A percentile compares a stretch with the other conserved stretches of the same genome.
These are phyloP conservation scores for Galaxea fascicularis DNA, from an alignment of 92 coral and sea anemone genomes.

Conservation along the genomic window DNA sequence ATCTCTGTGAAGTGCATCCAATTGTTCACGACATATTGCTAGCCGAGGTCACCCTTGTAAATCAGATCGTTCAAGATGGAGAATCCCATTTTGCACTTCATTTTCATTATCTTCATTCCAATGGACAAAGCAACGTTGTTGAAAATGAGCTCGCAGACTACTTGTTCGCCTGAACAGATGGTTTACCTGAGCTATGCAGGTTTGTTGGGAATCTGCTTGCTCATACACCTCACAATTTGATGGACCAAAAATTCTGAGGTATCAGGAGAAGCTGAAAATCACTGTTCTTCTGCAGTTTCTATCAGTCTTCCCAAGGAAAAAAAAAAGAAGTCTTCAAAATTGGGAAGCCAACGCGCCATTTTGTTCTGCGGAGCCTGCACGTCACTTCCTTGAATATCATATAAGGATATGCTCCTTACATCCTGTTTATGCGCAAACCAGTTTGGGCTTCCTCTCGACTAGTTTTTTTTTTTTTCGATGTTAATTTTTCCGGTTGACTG, in stretches of 20 bases:
- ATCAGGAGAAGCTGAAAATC: constrained; percentile 35
- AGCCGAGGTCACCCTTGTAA: constrained; percentile 41
- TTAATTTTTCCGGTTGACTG: too few species aligned
- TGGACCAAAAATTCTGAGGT: constrained; percentile 61
- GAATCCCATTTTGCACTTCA: constrained; percentile 41
- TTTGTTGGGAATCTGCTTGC: constrained; percentile 20
- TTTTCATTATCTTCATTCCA: too few species aligned
- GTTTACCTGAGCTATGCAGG: constrained; percentile 31
- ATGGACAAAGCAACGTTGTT: constrained; percentile 28
- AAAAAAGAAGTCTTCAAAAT: constrained; percentile 38
- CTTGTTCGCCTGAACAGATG: constrained; percentile 41
- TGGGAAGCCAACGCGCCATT: constrained; percentile 63
- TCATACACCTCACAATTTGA: constrained; percentile 47
- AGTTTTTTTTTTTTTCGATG: too few species aligned
- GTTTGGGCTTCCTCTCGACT: too few species aligned
- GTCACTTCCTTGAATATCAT: too few species aligned
- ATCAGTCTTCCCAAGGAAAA: constrained; percentile 51
- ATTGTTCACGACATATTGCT: constrained; percentile 38
- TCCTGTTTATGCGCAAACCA: too few species aligned
- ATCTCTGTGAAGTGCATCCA: constrained; percentile 46
- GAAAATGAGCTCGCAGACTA: constrained; percentile 45
- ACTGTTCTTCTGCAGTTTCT: constrained; percentile 53
- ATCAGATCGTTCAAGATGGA: constrained; percentile 33
- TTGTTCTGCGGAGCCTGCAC: too few species aligned
- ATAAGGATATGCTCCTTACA: too few species aligned